phyloP scores from a whole-genome alignment of 2,797 vertebrate species.

The Enteromius anoplus region DNA sequence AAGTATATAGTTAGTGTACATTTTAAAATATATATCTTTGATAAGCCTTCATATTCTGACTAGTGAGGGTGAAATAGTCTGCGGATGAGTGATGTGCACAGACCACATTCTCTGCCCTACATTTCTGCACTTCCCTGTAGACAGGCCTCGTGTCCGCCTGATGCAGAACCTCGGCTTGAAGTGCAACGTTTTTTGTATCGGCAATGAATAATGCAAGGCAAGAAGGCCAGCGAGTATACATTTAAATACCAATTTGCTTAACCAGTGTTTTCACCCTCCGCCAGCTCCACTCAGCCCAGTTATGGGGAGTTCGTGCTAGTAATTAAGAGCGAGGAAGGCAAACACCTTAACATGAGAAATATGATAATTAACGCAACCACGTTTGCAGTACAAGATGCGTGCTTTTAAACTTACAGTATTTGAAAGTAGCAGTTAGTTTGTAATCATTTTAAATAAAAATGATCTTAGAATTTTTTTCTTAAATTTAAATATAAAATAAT shows the following conservation, averaged over 20 bases:
- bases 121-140: slow-evolving; percentile 69
- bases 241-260: slow-evolving; percentile 87
- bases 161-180: slow-evolving; percentile 61
- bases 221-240: slow-evolving; percentile 79
- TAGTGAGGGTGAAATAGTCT: slow-evolving; percentile 2
- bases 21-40: neutral
- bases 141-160: slow-evolving; percentile 61
- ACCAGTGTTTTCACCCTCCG: slow-evolving; percentile 80
- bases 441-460: neutral
- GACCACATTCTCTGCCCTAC: slow-evolving; percentile 69
- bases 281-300: slow-evolving; percentile 70
- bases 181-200: slow-evolving; percentile 74
- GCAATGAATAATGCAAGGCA: slow-evolving; percentile 79
- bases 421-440: neutral
- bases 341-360: slow-evolving; percentile 26
- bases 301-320: slow-evolving; percentile 58
- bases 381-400: neutral
- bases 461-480: neutral
- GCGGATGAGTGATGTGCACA: slow-evolving; percentile 9
- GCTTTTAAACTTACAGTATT: neutral
- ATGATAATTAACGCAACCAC: slow-evolving; percentile 6
- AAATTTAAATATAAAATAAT: too few relatives aligned
- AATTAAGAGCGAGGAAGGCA: slow-evolving; percentile 64
- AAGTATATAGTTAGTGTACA: neutral
- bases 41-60: neutral